phyloP scores from a whole-genome alignment of 1,140 invertebrate genomes.

The Maconellicoccus hirsutus region DNA sequence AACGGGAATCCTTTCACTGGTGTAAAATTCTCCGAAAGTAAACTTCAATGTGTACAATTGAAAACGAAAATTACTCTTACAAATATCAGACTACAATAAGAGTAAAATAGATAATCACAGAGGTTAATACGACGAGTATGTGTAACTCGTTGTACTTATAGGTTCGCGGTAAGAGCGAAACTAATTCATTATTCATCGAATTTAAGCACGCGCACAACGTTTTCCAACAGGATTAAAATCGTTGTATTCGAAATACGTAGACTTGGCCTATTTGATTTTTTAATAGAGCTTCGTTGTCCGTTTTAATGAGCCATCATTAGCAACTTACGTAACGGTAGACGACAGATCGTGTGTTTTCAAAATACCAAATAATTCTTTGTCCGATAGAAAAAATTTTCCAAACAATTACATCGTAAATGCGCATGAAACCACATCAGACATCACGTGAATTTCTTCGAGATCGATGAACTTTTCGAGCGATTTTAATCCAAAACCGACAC shows the following conservation, averaged over 20 bases:
- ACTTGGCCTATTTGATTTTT: not conserved
- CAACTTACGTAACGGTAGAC: not conserved
- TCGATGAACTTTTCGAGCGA: no score
- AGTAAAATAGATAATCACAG: not conserved
- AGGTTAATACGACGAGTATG: not conserved
- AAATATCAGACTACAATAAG: not conserved
- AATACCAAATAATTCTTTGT: no score
- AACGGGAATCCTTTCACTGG: not conserved
- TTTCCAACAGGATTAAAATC: not conserved
- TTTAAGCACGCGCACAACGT: not conserved
- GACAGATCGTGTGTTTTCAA: no score
- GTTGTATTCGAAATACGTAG: not conserved
- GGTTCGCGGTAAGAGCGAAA: not conserved
- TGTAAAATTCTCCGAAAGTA: not conserved
- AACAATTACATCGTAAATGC: no score
- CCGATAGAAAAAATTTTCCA: no score
- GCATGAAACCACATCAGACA: no score
- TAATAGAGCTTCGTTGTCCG: not conserved
- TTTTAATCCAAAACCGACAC: no score
- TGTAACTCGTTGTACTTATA: not conserved
- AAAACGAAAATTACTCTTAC: not conserved
- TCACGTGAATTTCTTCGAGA: no score
- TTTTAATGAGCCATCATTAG: conserved; percentile 5
- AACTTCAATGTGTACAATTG: not conserved
- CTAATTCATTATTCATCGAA: not conserved